phyloP scores from a whole-genome alignment of 2,797 vertebrate genomes.

The Okamejei kenojei region DNA sequence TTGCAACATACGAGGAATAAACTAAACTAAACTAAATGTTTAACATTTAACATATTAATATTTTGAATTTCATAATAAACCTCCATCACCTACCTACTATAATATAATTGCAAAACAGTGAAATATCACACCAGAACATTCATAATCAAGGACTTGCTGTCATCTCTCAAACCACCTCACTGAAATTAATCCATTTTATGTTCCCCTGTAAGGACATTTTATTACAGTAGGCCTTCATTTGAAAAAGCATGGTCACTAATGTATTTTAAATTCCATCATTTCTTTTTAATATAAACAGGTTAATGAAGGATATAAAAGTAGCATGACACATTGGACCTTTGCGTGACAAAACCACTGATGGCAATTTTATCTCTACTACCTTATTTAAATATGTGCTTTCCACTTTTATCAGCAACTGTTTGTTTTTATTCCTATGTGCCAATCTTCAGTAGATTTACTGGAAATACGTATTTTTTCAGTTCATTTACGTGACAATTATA shows the following conservation, averaged over 20 bases:
- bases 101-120: neutral
- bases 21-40: no score
- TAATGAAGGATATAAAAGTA: neutral
- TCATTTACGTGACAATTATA: neutral
- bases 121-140: neutral
- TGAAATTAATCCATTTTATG: neutral
- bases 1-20: no score
- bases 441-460: neutral
- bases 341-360: neutral
- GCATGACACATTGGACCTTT: neutral
- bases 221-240: neutral
- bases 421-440: neutral
- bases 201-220: neutral
- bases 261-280: conserved; percentile 1
- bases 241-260: neutral
- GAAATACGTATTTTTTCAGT: neutral
- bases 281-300: conserved; percentile 1
- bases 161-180: neutral
- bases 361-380: neutral
- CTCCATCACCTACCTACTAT: neutral
- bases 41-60: no score
- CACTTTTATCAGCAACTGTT: neutral
- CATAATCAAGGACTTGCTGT: neutral
- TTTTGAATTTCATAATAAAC: neutral
- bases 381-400: neutral